Percentiles rank a stretch among this genome's conserved stretches.
phyloP scores from a whole-genome alignment of 2,113 vertebrate genomes.

The Halcyon senegalensis region DNA sequence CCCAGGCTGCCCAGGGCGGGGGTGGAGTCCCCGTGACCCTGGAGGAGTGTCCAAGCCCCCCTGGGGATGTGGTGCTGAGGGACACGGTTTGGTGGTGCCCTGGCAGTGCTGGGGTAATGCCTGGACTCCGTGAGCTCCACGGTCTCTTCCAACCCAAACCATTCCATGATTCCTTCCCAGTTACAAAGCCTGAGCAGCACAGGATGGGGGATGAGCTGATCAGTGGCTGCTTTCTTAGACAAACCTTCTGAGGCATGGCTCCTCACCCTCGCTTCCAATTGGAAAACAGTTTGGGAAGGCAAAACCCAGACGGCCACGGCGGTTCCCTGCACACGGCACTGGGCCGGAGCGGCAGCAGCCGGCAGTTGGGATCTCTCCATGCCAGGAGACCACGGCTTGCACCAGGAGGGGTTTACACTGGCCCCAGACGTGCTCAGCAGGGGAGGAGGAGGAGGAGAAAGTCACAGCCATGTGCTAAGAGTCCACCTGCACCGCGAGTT shows the following conservation, averaged over 20 bases:
- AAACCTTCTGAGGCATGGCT: rapidly evolving
- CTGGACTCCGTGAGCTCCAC: no score
- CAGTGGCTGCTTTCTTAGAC: rapidly evolving
- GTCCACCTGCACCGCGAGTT: background rate
- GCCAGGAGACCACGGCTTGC: background rate
- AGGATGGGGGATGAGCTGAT: rapidly evolving
- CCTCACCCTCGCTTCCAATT: background rate
- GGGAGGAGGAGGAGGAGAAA: conserved; percentile 1
- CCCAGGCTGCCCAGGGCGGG: no score
- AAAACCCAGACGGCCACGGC: no score
- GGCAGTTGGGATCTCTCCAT: background rate
- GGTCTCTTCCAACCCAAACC: no score
- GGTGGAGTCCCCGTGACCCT: no score
- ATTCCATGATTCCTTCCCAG: background rate
- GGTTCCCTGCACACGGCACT: background rate
- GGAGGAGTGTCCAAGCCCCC: no score
- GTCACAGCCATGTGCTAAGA: conserved; percentile 18
- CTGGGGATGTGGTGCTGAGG: no score
- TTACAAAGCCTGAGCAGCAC: rapidly evolving
- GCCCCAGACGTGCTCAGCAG: conserved; percentile 1
- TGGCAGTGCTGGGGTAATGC: background rate
- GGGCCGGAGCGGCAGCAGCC: background rate
- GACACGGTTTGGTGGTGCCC: background rate
- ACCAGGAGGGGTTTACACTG: background rate
- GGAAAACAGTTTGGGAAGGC: background rate